A percentile compares a stretch with the other conserved stretches of the same genome.
Conservation (phyloP, 2,797 vertebrate genomes). For the Hypotaenidia okinawae region DNA sequence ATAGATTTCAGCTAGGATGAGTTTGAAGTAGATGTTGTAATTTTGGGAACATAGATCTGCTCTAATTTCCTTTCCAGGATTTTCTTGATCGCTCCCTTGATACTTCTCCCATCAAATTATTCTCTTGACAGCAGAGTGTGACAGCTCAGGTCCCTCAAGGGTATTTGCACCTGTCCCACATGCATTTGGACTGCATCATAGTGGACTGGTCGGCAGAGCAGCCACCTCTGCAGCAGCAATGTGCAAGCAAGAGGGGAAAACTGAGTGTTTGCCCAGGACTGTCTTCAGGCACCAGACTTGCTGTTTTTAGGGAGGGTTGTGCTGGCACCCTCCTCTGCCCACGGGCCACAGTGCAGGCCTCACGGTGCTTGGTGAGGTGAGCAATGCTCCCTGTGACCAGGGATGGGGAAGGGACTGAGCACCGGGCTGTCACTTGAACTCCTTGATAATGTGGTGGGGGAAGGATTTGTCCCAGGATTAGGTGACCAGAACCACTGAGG, state of each 20-base stretch:
- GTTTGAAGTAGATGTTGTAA: not conserved
- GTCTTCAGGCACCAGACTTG: not conserved
- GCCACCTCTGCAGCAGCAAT: not conserved
- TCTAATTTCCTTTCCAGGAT: constrained; percentile 1
- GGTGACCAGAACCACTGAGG: accelerated
- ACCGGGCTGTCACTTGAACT: not conserved
- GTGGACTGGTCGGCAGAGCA: not conserved
- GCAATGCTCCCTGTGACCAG: not conserved
- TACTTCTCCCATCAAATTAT: not conserved
- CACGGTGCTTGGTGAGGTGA: accelerated
- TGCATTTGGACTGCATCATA: not conserved
- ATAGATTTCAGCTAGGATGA: not conserved
- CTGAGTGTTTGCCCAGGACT: not conserved
- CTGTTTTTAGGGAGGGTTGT: not conserved
- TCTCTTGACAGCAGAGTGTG: not conserved
- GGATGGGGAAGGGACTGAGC: not conserved
- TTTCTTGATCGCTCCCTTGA: not conserved
- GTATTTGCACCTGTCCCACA: not conserved
- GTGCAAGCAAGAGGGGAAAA: not conserved
- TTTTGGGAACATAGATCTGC: not conserved
- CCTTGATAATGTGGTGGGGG: not conserved
- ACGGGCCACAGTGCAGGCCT: accelerated
- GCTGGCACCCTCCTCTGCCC: not conserved
- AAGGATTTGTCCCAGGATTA: not conserved
- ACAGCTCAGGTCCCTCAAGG: not conserved